These are phyloP conservation scores for Tetheella fluctuosa DNA, from an alignment of 2,888 invertebrate species.

Conservation along the genomic window DNA sequence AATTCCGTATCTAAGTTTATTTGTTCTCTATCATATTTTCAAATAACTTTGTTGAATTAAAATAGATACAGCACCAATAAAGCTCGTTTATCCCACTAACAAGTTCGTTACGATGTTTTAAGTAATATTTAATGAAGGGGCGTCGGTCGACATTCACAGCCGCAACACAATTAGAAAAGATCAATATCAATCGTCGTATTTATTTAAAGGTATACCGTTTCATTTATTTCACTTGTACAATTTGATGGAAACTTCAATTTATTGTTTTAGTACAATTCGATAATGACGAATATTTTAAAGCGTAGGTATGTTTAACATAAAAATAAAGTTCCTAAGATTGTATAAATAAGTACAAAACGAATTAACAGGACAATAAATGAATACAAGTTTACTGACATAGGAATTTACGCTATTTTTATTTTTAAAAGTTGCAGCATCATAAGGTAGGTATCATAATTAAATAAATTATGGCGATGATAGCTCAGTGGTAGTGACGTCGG, in stretches of 20 bases:
- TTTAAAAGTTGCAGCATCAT: too few species aligned
- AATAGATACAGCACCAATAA: slow-evolving; percentile 52
- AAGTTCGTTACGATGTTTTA: slow-evolving; percentile 66
- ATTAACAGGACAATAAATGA: too few species aligned
- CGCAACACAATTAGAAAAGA: slow-evolving; percentile 76
- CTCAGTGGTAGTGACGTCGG: too few species aligned
- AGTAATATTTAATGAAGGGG: slow-evolving; percentile 76
- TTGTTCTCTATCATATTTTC: background rate
- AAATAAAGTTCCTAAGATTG: too few species aligned
- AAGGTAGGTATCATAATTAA: too few species aligned
- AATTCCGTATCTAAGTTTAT: background rate
- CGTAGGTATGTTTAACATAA: too few species aligned
- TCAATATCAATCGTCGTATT: slow-evolving; percentile 68
- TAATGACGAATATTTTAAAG: too few species aligned
- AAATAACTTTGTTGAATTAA: slow-evolving; percentile 21
- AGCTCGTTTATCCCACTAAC: slow-evolving; percentile 51
- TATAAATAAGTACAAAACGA: too few species aligned
- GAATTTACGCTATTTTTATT: too few species aligned
- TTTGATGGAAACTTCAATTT: background rate
- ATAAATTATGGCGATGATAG: too few species aligned
- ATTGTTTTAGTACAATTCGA: background rate
- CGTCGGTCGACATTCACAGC: slow-evolving; percentile 59
- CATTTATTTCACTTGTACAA: slow-evolving; percentile 4
- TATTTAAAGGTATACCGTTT: slow-evolving; percentile 49
- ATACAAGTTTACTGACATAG: too few species aligned